phyloP scores from a whole-genome alignment of 2,797 vertebrate genomes.

The Buphagus erythrorhynchus region DNA sequence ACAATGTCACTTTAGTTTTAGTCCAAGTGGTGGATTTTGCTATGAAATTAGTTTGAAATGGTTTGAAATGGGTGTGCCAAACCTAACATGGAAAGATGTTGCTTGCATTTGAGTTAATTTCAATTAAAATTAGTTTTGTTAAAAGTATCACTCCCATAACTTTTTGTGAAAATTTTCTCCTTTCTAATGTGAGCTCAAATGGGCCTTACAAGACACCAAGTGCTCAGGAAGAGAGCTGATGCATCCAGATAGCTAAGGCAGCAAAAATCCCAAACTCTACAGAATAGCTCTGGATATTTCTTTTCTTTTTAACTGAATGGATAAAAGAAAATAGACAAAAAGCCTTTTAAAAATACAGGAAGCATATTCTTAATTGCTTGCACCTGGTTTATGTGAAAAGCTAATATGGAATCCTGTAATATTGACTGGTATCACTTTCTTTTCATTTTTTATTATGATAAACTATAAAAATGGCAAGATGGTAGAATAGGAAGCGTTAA shows the following conservation, averaged over 20 bases:
- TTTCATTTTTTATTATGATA: not conserved
- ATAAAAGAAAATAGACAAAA: not conserved
- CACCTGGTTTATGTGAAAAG: conserved; percentile 33
- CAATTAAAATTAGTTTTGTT: not conserved
- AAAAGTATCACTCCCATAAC: not conserved
- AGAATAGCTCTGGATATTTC: not conserved
- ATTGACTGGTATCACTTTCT: not conserved
- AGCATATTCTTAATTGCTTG: not conserved
- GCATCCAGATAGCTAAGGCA: not conserved
- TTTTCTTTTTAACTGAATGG: not conserved
- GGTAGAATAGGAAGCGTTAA: not conserved
- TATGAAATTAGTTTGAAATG: not conserved
- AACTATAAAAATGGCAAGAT: not conserved
- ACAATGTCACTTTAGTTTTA: conserved; percentile 50
- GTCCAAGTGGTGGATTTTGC: conserved; percentile 23
- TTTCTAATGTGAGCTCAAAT: not conserved
- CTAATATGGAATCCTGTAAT: not conserved
- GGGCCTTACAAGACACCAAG: not conserved
- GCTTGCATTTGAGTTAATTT: not conserved
- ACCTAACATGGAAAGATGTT: not conserved
- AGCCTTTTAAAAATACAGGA: not conserved
- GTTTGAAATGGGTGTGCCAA: not conserved
- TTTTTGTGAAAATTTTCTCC: not conserved
- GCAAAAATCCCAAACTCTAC: not conserved
- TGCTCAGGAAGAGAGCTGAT: not conserved